Evolutionary conservation across 1,140 invertebrate species (phyloP), one percentile per base, ranked within the genome.

Genomic region (Argopecten irradians): DNA sequence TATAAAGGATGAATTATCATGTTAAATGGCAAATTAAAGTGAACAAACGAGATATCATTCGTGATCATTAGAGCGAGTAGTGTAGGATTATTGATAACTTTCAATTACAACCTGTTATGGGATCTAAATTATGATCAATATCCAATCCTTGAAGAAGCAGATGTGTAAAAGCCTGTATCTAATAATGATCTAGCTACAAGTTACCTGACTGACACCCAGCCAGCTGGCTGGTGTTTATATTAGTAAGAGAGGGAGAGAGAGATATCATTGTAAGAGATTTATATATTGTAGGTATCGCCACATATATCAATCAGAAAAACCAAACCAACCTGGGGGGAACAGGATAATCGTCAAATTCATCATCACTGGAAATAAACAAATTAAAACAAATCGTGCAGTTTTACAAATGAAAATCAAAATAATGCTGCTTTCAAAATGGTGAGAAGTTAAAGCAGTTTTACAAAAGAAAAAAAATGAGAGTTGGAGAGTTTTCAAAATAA

Each of bases 341-440:
- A n/a, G 55, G 55, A n/a, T 71, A 71, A 71, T 71, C 55, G 28
- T 71, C 55, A 71, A 71, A 71, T n/a, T 71, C 55, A 71, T 71
- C 55, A 71, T 71, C 55, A 71, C 55, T 71, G 55, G 55, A 71
- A 71, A 71, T 71, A 71, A 71, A 71, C n/a, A 71, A n/a, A 71
- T 71, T 7, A 28, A n/a, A 46, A 46, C 43, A 46, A 46, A 46
- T 16, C 22, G 43, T 46, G 43, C 43, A 11, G 19, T 39, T 39
- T 46, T 46, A 46, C 22, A 46, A 39, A 39, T 13, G 5, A 39
- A 39, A 39, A 39, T 39, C 5, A 39, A 39, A 46, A 46, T 19
- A 19, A n/a, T n/a, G n/a, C n/a, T n/a, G n/a, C n/a, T n/a, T n/a
- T n/a, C n/a, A n/a, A n/a, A n/a, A n/a, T n/a, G n/a, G n/a, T n/a